Percentiles rank a stretch among this genome's conserved stretches.
phyloP scores from a whole-genome alignment of 1,140 invertebrate genomes.

The Drosophila teissieri region DNA sequence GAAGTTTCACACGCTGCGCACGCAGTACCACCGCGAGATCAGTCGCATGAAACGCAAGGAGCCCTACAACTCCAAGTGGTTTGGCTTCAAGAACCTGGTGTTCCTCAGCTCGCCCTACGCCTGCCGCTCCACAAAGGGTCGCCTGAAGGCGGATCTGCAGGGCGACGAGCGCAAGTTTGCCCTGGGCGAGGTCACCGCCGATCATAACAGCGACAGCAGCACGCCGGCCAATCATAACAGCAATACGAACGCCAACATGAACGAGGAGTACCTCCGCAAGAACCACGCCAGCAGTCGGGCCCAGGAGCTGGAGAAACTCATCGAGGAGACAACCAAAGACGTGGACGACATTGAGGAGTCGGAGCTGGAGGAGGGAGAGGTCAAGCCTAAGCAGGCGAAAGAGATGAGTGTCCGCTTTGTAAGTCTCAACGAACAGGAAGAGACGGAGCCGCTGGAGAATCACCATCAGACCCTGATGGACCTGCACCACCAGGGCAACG shows the following conservation, averaged over 20 bases:
- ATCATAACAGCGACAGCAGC: slow-evolving; percentile 32
- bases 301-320: slow-evolving; percentile 76
- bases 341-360: slow-evolving; percentile 77
- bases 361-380: slow-evolving; percentile 59
- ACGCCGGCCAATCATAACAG: slow-evolving; percentile 22
- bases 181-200: slow-evolving; percentile 56
- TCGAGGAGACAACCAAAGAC: slow-evolving; percentile 84
- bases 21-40: slow-evolving; percentile 82
- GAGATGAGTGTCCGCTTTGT: slow-evolving; percentile 55
- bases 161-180: slow-evolving; percentile 70
- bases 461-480: slow-evolving; percentile 62
- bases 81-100: slow-evolving; percentile 79
- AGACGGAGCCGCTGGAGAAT: slow-evolving; percentile 49
- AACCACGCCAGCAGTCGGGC: slow-evolving; percentile 61
- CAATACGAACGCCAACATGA: slow-evolving; percentile 45
- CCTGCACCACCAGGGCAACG: slow-evolving; percentile 44
- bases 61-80: slow-evolving; percentile 84
- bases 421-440: slow-evolving; percentile 50
- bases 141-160: slow-evolving; percentile 67
- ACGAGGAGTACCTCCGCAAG: slow-evolving; percentile 71
- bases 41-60: slow-evolving; percentile 84
- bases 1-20: slow-evolving; percentile 81
- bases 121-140: slow-evolving; percentile 71
- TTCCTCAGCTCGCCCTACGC: slow-evolving; percentile 81
- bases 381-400: slow-evolving; percentile 67